Percentiles rank a stretch among this genome's conserved stretches.
Evolutionary conservation across 2,888 invertebrate species (phyloP).

Genomic region (Pseudolycoriella hygida): DNA sequence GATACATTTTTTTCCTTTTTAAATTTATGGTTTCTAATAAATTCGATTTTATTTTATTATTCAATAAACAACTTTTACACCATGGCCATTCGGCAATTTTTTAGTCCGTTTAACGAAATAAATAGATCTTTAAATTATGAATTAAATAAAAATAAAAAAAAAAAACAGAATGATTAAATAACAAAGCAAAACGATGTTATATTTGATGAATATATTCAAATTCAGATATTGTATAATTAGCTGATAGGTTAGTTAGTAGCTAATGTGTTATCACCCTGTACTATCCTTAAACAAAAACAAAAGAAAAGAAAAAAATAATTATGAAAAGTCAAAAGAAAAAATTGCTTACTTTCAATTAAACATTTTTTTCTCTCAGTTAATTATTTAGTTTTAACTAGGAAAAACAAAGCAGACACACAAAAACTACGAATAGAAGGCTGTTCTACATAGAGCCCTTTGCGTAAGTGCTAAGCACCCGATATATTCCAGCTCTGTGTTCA

Average conservation of each 20-base stretch:
- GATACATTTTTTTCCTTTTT: no score
- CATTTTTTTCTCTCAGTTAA: background rate
- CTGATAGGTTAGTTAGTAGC: constrained; percentile 5
- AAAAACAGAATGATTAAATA: background rate
- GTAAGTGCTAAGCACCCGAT: constrained; percentile 1
- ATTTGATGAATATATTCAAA: background rate
- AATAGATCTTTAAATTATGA: constrained; percentile 5
- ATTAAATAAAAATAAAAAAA: constrained; percentile 1
- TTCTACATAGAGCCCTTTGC: background rate
- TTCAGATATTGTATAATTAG: constrained; percentile 5
- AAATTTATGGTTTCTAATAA: no score
- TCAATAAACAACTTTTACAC: no score
- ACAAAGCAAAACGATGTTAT: constrained; percentile 2
- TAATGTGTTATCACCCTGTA: constrained; percentile 9
- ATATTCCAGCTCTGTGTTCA: background rate
- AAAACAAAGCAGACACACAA: background rate
- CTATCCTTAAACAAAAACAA: constrained; percentile 13
- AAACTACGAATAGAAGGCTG: background rate
- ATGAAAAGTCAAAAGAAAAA: background rate
- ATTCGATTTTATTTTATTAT: no score
- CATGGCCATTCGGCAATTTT: background rate
- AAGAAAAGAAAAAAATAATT: constrained; percentile 2
- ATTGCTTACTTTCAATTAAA: background rate
- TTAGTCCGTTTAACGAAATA: constrained; percentile 5
- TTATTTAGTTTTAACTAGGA: background rate